Evolutionary conservation across 2,888 invertebrate genomes (phyloP), one percentile per base, ranked within the genome.

Genomic region (Incurvaria masculella): DNA sequence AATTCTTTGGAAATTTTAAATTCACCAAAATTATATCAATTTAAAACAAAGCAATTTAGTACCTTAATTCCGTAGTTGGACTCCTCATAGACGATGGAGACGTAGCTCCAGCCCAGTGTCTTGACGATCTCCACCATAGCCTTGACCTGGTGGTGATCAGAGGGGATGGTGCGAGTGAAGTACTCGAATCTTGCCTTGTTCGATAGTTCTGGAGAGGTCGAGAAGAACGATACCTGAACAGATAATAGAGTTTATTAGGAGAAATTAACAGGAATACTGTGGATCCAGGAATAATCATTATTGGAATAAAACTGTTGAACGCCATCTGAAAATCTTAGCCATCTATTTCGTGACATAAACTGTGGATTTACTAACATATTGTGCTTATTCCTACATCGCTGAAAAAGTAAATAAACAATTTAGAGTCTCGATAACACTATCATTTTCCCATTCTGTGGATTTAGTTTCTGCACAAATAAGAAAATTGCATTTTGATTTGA

Each of bases 41-140:
- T 41, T 33, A 49, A 43, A 43, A 44, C 44, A 41, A 20, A 47
- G 42, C 40, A 47, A 47, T 47, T 42, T 18, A 33, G 44, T n/a
- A 91, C 95, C 87, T 94, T 94, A 53, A 94, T 93, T 6, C 96
- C 96, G 61, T 97, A 97, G 74, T 93, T 95, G 50, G 94, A 94
- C 68, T 97, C 96, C 68, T 97, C 96, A 65, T 96, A 97, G 55
- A 97, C 89, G 57, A 97, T 92, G 46, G 95, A 95, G 18, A 97
- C 90, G 71, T 96, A 97, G 53, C 91, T 93, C 23, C 23, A 97
- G 44, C 86, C 85, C 74, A 97, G 85, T 55, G 82, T 81, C 59
- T 84, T 84, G 16, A 97, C 90, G 56, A 97, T 92, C 64, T 94
- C 94, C 18, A 96, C 94, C 93, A 97, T 97, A 0, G 94, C 96